A percentile compares a stretch with the other conserved stretches of the same genome.
phyloP scores from a whole-genome alignment of 1,140 invertebrate species.

The Calosoma granatense region DNA sequence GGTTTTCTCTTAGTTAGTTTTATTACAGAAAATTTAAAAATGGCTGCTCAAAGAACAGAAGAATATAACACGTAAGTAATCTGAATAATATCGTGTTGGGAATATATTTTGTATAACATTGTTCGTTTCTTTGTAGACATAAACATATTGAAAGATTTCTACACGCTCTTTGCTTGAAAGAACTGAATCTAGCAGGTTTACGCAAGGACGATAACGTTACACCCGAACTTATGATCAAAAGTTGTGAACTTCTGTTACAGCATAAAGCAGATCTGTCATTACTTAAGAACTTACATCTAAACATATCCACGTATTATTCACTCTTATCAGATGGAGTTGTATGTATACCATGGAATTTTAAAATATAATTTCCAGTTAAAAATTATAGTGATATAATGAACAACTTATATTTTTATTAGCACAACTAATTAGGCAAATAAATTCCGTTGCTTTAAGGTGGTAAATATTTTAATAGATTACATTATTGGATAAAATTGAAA shows the following conservation, averaged over 20 bases:
- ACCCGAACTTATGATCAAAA: conserved; percentile 78
- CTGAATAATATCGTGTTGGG: conserved; percentile 5
- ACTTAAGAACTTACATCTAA: conserved; percentile 50
- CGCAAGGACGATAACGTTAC: conserved; percentile 85
- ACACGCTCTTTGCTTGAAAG: conserved; percentile 49
- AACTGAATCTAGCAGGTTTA: conserved; percentile 57
- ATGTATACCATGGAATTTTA: conserved; percentile 90
- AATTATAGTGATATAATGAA: not conserved
- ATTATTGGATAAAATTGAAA: no score
- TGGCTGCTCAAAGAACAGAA: conserved; percentile 56
- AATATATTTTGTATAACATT: conserved; percentile 12
- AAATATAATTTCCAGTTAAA: conserved; percentile 32
- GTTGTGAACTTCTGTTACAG: conserved; percentile 59
- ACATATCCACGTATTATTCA: conserved; percentile 84
- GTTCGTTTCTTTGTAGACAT: conserved; percentile 45
- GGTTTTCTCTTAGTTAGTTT: conserved; percentile 74
- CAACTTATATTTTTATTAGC: no score
- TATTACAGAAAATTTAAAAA: conserved; percentile 63
- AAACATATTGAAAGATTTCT: conserved; percentile 67
- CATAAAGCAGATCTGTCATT: conserved; percentile 33
- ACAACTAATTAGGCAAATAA: no score
- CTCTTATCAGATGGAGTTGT: conserved; percentile 81
- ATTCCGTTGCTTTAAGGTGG: no score
- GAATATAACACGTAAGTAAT: conserved; percentile 63
- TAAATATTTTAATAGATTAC: no score